Conservation (phyloP, 2,888 invertebrate species). For the Cheilosia grossa region DNA sequence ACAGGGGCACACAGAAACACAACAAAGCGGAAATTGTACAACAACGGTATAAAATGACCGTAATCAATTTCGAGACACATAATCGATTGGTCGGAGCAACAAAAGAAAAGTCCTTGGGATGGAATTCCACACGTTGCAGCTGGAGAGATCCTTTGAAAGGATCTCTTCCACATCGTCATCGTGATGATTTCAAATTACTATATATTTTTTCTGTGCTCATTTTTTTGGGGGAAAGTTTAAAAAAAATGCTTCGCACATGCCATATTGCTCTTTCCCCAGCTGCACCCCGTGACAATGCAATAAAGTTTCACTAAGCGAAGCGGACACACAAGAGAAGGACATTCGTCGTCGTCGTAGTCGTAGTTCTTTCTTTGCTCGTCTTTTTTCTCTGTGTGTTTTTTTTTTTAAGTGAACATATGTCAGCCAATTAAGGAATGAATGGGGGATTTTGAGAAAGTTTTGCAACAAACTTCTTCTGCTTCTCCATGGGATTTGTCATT, state of each 20-base stretch:
- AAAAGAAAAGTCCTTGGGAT: constrained; percentile 30
- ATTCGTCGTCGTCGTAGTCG: constrained; percentile 40
- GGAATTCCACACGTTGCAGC: constrained; percentile 18
- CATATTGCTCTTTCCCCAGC: constrained; percentile 6
- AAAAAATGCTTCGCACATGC: constrained; percentile 26
- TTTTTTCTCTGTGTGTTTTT: constrained; percentile 2
- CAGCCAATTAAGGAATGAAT: constrained; percentile 73
- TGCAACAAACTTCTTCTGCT: constrained; percentile 60
- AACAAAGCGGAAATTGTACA: constrained; percentile 42
- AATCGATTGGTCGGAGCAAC: constrained; percentile 59
- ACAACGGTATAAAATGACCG: constrained; percentile 57
- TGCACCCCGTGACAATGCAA: constrained; percentile 66
- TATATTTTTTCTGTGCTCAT: constrained; percentile 19
- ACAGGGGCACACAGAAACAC: not conserved
- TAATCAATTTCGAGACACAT: constrained; percentile 69
- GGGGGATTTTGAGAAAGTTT: constrained; percentile 69
- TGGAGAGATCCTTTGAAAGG: constrained; percentile 27
- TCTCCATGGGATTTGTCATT: constrained; percentile 37
- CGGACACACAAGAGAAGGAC: constrained; percentile 53
- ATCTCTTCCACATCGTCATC: constrained; percentile 51
- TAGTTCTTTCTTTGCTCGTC: constrained; percentile 23
- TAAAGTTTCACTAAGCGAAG: constrained; percentile 61
- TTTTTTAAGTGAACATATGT: constrained; percentile 70
- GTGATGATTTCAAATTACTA: constrained; percentile 68
- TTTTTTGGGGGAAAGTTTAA: constrained; percentile 3